Evolutionary conservation across 2,888 invertebrate species (phyloP).

Genomic region (Pyrrhia umbra): DNA sequence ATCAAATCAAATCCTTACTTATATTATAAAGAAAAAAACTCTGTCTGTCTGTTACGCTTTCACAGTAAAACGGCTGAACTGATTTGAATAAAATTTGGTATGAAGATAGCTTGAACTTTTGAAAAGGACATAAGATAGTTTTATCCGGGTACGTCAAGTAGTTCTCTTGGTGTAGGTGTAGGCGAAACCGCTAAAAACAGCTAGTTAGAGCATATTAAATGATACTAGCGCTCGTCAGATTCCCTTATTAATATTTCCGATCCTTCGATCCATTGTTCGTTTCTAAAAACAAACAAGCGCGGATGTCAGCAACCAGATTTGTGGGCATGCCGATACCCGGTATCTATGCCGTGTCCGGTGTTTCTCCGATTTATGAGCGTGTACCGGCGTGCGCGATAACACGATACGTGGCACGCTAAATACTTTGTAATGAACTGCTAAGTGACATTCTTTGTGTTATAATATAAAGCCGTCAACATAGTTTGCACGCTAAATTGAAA

Average conservation of each 20-base stretch:
- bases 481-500: background rate
- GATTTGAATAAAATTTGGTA: too few species aligned
- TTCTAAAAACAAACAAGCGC: conserved; percentile 31
- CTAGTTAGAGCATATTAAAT: too few species aligned
- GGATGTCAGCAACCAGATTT: conserved; percentile 45
- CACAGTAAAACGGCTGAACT: too few species aligned
- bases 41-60: too few species aligned
- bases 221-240: too few species aligned
- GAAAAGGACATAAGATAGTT: too few species aligned
- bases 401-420: conserved; percentile 42
- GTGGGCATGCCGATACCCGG: conserved; percentile 45
- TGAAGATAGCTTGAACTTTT: too few species aligned
- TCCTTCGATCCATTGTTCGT: background rate
- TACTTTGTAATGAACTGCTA: conserved; percentile 51
- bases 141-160: too few species aligned
- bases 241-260: background rate
- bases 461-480: background rate
- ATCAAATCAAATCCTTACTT: too few species aligned
- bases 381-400: conserved; percentile 40
- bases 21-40: too few species aligned
- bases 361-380: conserved; percentile 55
- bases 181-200: too few species aligned
- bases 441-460: conserved; percentile 19
- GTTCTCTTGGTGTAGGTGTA: too few species aligned
- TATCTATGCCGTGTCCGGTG: conserved; percentile 51